These are phyloP conservation scores for Cyprinella venusta DNA, from an alignment of 2,797 vertebrate genomes.

Conservation along the genomic window DNA sequence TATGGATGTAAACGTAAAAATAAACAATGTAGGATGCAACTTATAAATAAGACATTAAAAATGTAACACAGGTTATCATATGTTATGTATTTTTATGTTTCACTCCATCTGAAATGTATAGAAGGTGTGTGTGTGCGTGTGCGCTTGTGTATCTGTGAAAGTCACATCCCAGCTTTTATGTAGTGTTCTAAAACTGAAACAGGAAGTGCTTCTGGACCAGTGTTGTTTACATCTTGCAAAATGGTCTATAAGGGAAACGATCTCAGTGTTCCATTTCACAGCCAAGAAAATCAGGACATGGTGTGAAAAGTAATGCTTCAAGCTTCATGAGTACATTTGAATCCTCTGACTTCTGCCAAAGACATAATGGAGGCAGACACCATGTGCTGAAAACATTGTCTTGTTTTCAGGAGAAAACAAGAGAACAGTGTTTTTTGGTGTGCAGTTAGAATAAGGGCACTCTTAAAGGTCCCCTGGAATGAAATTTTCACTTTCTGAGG, in stretches of 20 bases:
- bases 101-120: not conserved
- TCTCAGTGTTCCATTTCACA: conserved; percentile 38
- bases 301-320: conserved; percentile 56
- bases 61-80: not conserved
- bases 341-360: conserved; percentile 32
- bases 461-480: no score
- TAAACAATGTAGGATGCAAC: not conserved
- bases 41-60: not conserved
- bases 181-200: no score
- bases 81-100: not conserved
- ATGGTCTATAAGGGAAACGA: conserved; percentile 43
- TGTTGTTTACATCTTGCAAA: no score
- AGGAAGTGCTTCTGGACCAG: no score
- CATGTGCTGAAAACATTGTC: conserved; percentile 23
- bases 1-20: not conserved
- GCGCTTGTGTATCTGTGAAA: not conserved
- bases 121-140: not conserved
- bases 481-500: no score
- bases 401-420: not conserved
- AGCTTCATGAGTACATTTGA: conserved; percentile 49
- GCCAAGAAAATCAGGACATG: conserved; percentile 56
- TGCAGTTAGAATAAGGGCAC: no score
- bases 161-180: no score
- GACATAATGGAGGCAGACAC: conserved; percentile 13
- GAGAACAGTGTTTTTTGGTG: no score